These are phyloP conservation scores for Apomyelois bistriatella DNA, from an alignment of 2,888 invertebrate species.

Conservation along the genomic window DNA sequence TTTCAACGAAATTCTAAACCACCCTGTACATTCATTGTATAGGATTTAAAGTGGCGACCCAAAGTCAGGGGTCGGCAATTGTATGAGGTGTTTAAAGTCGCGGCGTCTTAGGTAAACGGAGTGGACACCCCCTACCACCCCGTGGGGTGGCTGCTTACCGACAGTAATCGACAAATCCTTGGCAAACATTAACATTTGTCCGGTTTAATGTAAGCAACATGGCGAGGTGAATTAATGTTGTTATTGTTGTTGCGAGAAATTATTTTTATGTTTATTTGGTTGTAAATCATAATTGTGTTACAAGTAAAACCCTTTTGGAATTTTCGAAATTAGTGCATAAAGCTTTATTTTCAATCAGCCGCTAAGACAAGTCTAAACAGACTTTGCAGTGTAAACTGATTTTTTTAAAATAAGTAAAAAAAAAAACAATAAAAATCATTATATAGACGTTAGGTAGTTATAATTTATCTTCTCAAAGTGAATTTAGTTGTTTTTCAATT, in stretches of 20 bases:
- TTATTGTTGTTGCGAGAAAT: background rate
- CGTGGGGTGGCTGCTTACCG: constrained; percentile 22
- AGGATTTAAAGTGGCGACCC: constrained; percentile 35
- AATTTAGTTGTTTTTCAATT: too few relatives aligned
- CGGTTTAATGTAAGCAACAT: constrained; percentile 11
- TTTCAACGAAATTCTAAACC: constrained; percentile 12
- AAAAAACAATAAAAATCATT: too few relatives aligned
- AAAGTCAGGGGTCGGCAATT: constrained; percentile 42
- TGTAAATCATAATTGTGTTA: too few relatives aligned
- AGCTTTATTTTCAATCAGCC: too few relatives aligned
- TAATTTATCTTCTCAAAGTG: too few relatives aligned
- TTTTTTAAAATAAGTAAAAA: too few relatives aligned
- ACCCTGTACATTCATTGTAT: constrained; percentile 33
- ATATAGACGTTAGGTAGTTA: too few relatives aligned
- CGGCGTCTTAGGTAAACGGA: constrained; percentile 61
- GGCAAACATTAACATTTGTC: constrained; percentile 29
- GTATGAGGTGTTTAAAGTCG: constrained; percentile 60
- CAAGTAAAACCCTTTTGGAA: too few relatives aligned
- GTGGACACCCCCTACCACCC: constrained; percentile 32
- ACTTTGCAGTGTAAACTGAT: too few relatives aligned
- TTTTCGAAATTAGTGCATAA: too few relatives aligned
- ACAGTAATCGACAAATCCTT: constrained; percentile 42
- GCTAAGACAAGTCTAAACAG: too few relatives aligned
- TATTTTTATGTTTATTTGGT: background rate
- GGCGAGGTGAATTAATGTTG: background rate